Evolutionary conservation across 2,888 invertebrate species (phyloP), one percentile per base, ranked within the genome.

Genomic region (Ferdinandea cuprea): DNA sequence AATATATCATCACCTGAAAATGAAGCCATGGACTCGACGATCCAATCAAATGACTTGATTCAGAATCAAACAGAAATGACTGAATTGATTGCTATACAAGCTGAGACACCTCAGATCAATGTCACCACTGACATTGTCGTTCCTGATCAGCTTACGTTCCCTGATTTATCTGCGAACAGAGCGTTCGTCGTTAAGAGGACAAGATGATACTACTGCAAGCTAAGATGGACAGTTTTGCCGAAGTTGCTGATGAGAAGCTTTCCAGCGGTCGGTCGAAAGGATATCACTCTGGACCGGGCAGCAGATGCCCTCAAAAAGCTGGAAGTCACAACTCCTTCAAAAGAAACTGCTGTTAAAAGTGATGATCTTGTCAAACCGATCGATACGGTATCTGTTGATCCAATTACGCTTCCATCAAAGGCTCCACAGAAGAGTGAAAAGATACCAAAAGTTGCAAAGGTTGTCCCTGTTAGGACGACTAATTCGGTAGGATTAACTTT

Each of bases 141-240:
- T n/a, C n/a, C 7, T 2, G 21, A 9, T n/a, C 25, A 9, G 19
- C 3, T 54, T 19, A 2, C 54, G n/a, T n/a, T n/a, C n/a, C n/a
- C n/a, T n/a, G 30, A 30, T 0, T 1, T 30, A 15, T 9, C 13
- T 30, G 1, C 52, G 9, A 17, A 17, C 52, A 52, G 52, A 83
- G 77, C 21, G 54, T 72, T 19, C 63, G 68, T 0, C 46, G 61
- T 8, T 13, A 73, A 30, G 83, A 83, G 8, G 52, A 68, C 11
- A 72, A 66, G 15, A 30, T 83, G 44, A 25, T 48, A 1, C 56
- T 73, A 1, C 66, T 83, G 5, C 72, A 32, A 3, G 83, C 83
- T 15, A 83, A 83, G 44, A 83, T 83, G 7, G 78, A 83, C 3
- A 83, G 63, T 25, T 83, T 83, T 35, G 83, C 83, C 28, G 83